Conservation (phyloP, 64 coral and sea anemone species). For the Pachyseris speciosa region DNA sequence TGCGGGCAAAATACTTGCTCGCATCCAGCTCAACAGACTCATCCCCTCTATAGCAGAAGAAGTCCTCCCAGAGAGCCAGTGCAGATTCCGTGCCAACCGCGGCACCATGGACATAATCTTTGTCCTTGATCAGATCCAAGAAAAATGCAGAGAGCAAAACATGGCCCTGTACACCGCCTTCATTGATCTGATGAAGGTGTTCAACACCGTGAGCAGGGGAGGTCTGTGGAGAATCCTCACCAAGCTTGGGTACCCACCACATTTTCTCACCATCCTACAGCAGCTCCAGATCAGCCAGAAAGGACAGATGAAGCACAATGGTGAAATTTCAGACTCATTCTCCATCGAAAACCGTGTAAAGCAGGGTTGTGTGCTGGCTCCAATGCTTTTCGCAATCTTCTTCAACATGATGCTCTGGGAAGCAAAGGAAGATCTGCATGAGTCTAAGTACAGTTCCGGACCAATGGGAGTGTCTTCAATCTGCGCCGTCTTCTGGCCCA, state of each 20-base stretch:
- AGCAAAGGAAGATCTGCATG: not conserved
- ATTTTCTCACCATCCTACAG: not conserved
- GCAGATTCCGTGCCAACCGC: not conserved
- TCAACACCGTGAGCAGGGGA: not conserved
- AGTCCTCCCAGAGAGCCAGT: not conserved
- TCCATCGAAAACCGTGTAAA: slow-evolving; percentile 5
- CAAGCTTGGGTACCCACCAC: not conserved
- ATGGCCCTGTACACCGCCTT: not conserved
- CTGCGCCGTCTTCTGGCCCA: not conserved
- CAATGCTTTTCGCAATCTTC: slow-evolving; percentile 13
- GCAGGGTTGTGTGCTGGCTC: slow-evolving; percentile 39
- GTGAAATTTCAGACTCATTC: not conserved
- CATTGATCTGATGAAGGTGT: not conserved
- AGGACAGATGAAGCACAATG: not conserved
- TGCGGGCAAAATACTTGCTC: not conserved
- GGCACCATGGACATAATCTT: not conserved
- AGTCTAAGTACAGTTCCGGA: not conserved
- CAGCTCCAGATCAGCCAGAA: not conserved
- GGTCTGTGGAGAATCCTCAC: not conserved
- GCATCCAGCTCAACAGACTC: not conserved
- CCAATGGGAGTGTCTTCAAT: not conserved
- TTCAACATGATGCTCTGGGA: slow-evolving; percentile 8
- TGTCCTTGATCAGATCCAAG: not conserved
- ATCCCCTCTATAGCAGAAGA: not conserved
- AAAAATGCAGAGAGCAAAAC: not conserved